Conservation (phyloP, 2,888 invertebrate genomes). For the Acrocyrtus sp. region DNA sequence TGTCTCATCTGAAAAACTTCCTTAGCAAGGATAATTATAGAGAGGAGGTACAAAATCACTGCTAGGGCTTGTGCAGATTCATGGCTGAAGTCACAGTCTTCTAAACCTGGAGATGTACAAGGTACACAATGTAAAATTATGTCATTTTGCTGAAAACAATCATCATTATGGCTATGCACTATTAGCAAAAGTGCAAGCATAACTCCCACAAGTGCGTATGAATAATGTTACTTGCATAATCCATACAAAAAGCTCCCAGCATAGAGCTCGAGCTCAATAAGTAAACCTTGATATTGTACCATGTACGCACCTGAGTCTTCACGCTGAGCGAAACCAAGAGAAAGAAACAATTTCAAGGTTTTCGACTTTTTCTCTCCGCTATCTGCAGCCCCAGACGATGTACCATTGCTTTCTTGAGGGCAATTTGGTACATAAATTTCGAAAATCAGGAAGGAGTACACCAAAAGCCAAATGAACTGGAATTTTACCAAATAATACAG, state of each 20-base stretch:
- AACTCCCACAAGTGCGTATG: too few relatives aligned
- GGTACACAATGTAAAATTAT: background rate
- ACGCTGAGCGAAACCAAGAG: conserved; percentile 35
- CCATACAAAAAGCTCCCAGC: too few relatives aligned
- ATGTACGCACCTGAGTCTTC: conserved; percentile 41
- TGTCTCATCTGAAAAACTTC: conserved; percentile 52
- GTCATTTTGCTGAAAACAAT: too few relatives aligned
- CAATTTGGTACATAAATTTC: conserved; percentile 54
- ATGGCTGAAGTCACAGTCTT: conserved; percentile 46
- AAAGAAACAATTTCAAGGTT: conserved; percentile 34
- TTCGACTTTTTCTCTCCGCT: conserved; percentile 20
- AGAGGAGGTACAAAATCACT: conserved; percentile 32
- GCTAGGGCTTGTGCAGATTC: conserved; percentile 25
- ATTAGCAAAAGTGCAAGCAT: too few relatives aligned
- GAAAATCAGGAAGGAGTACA: conserved; percentile 44
- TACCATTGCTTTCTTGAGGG: conserved; percentile 23
- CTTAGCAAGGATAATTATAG: conserved; percentile 33
- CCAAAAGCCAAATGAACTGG: conserved; percentile 38
- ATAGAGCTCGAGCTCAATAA: too few relatives aligned
- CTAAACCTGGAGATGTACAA: conserved; percentile 17
- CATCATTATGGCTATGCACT: background rate
- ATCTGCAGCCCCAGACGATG: background rate
- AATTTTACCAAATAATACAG: too few relatives aligned
- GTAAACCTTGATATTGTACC: too few relatives aligned
- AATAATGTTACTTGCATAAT: too few relatives aligned